Evolutionary conservation across 2,797 vertebrate species (phyloP).

Genomic region (Eidolon dupreanum): DNA sequence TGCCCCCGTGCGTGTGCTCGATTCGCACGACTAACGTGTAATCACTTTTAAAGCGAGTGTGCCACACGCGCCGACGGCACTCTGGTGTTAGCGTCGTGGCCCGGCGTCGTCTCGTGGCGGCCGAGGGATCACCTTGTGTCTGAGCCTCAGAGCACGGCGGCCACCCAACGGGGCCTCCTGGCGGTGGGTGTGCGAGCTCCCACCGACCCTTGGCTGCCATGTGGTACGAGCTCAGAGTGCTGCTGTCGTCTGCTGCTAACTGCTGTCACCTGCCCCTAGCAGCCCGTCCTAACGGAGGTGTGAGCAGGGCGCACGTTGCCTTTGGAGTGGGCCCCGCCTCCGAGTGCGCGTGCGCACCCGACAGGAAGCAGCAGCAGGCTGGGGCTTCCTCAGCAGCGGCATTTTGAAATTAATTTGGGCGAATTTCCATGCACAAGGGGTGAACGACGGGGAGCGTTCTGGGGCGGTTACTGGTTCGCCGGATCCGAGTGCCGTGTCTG

Average conservation of each 20-base stretch:
- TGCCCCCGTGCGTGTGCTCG: neutral
- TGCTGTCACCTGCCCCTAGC: slow-evolving; percentile 94
- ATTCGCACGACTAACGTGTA: slow-evolving; percentile 56
- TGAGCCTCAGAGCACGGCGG: slow-evolving; percentile 76
- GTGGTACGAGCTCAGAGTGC: slow-evolving; percentile 91
- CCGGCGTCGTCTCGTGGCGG: slow-evolving; percentile 76
- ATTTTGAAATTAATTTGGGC: neutral
- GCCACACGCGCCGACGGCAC: slow-evolving; percentile 63
- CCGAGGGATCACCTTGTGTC: slow-evolving; percentile 78
- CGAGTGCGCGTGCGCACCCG: accelerated
- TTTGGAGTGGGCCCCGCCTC: neutral
- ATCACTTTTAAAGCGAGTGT: slow-evolving; percentile 72
- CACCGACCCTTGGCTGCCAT: slow-evolving; percentile 92
- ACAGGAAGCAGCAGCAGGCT: accelerated
- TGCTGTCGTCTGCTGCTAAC: slow-evolving; percentile 94
- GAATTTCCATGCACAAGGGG: slow-evolving; percentile 4
- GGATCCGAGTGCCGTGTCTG: slow-evolving; percentile 39
- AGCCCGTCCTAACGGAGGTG: slow-evolving; percentile 83
- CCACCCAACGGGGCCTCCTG: slow-evolving; percentile 77
- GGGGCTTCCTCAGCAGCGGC: neutral
- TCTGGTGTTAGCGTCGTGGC: slow-evolving; percentile 70
- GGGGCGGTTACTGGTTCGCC: slow-evolving; percentile 18
- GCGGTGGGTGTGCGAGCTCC: slow-evolving; percentile 81
- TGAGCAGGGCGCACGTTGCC: slow-evolving; percentile 69
- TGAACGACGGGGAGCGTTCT: neutral